phyloP scores from a whole-genome alignment of 2,113 vertebrate genomes.

The Dascyllus trimaculatus region DNA sequence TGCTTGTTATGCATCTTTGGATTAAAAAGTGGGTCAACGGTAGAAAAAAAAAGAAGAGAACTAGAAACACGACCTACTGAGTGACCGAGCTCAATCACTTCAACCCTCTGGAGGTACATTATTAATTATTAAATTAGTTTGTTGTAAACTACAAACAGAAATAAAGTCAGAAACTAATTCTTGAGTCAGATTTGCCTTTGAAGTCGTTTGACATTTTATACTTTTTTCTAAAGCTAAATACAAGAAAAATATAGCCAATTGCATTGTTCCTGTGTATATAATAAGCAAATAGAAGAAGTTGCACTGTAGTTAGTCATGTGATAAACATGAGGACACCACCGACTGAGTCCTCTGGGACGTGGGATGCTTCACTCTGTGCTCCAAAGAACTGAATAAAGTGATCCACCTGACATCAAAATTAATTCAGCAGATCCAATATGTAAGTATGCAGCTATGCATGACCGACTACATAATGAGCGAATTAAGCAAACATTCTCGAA shows the following conservation, averaged over 20 bases:
- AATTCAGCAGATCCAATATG: constrained; percentile 54
- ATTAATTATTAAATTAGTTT: constrained; percentile 64
- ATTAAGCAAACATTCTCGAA: constrained; percentile 57
- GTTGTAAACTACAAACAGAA: constrained; percentile 8
- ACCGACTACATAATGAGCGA: constrained; percentile 32
- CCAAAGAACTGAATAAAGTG: constrained; percentile 62
- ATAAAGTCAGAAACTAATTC: not conserved
- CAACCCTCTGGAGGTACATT: constrained; percentile 30
- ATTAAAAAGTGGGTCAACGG: constrained; percentile 79
- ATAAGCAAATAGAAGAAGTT: constrained; percentile 25
- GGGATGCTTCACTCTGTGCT: constrained; percentile 51
- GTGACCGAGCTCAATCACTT: constrained; percentile 59
- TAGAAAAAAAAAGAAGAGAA: constrained; percentile 5
- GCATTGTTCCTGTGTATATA: constrained; percentile 2
- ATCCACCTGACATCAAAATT: constrained; percentile 60
- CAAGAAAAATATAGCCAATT: not conserved
- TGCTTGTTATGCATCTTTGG: constrained; percentile 27
- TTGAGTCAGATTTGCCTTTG: not conserved
- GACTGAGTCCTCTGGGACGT: constrained; percentile 47
- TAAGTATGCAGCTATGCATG: constrained; percentile 60
- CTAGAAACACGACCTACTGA: constrained; percentile 23
- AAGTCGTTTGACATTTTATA: not conserved
- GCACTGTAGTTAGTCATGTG: constrained; percentile 47
- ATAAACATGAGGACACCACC: constrained; percentile 58
- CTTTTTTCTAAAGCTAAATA: not conserved